Evolutionary conservation across 1,140 invertebrate genomes (phyloP), one percentile per base, ranked within the genome.

Genomic region (Neodiprion fabricii): DNA sequence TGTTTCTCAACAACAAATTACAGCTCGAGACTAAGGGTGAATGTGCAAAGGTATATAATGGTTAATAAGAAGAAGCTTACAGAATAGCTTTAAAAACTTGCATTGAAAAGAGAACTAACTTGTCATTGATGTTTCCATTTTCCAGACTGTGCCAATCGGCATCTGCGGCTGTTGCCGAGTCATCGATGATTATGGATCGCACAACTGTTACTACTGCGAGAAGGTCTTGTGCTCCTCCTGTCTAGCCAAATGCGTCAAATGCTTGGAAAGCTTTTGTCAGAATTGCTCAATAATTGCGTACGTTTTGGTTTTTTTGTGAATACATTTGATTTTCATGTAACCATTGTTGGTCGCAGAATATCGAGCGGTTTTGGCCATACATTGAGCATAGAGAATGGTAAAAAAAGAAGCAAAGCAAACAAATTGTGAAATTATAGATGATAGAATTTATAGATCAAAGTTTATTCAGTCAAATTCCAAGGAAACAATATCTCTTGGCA

Each of bases 231-330:
- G 84, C 72, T 48, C 71, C 40, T 74, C 66, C 47, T 85, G 84
- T 48, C 47, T 82, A 0, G 70, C 49, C 21, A 21, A 78, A 9
- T 85, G 84, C 5, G 70, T 48, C 7, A 78, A 72, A 17, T 85
- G 84, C n/a, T 68, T 48, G 14, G 81, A 85, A 73, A n/a, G 68
- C 23, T 84, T 82, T 66, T 85, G 84, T 48, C 73, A 80, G n/a
- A 81, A 84, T 74, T 85, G 84, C 66, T 80, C 74, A n/a, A 21
- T 84, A 14, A 79, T 78, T 69, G 72, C 78, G 84, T 85, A 78
- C 83, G 80, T 81, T 0, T 21, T 71, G 53, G 67, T 53, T 9
- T 67, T 23, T 73, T 17, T 48, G 47, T 47, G 28, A 40, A 40
- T 40, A 1, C 71, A 74, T 40, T 40, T 40, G 28, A 40, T 40